phyloP scores from a whole-genome alignment of 2,113 vertebrate species.

The Poeciliopsis occidentalis region DNA sequence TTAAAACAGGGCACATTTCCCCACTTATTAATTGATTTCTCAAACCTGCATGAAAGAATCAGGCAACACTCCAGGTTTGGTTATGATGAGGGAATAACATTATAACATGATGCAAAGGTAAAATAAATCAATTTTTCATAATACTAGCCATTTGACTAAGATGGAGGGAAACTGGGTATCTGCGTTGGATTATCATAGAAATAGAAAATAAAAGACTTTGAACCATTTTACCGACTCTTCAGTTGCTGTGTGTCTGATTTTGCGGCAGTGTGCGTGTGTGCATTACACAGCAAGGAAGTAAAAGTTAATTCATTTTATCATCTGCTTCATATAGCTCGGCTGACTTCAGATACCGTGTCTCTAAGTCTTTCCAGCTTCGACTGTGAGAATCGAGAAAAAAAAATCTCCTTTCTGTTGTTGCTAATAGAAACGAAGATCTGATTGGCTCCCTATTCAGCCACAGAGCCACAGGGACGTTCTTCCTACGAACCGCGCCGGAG shows the following conservation, averaged over 20 bases:
- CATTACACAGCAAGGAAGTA: not conserved
- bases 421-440: not conserved
- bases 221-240: not conserved
- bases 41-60: no score
- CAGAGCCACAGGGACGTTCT: conserved; percentile 17
- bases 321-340: not conserved
- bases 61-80: no score
- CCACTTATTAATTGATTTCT: no score
- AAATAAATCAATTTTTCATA: no score
- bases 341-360: not conserved
- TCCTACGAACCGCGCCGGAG: conserved; percentile 43
- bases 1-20: not conserved
- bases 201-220: not conserved
- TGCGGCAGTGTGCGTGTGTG: not conserved
- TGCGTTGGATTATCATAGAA: not conserved
- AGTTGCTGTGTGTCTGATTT: not conserved
- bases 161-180: not conserved
- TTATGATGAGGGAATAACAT: no score
- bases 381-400: no score
- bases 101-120: no score
- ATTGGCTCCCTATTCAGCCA: not conserved
- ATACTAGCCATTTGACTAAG: not conserved
- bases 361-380: not conserved
- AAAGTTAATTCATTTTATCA: no score
- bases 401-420: not conserved